phyloP scores from a whole-genome alignment of 2,797 vertebrate species.

The Oryzias sinensis region DNA sequence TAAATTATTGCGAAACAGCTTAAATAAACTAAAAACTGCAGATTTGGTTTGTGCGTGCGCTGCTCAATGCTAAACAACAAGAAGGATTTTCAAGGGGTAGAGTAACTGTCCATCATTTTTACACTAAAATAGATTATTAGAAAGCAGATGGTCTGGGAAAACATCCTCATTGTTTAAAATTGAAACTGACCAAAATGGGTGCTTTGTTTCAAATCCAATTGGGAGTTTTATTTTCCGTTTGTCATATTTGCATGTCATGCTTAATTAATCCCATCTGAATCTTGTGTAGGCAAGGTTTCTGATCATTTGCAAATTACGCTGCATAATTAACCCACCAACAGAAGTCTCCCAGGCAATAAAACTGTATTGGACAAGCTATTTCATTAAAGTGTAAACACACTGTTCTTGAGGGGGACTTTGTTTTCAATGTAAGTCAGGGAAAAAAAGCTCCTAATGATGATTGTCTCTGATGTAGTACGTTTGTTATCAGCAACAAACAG shows the following conservation, averaged over 20 bases:
- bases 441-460: constrained; percentile 52
- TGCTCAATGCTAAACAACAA: constrained; percentile 36
- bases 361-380: constrained; percentile 45
- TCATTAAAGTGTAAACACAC: constrained; percentile 54
- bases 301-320: constrained; percentile 64
- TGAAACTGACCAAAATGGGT: constrained; percentile 17
- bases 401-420: constrained; percentile 32
- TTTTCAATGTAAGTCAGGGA: constrained; percentile 44
- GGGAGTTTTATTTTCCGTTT: constrained; percentile 29
- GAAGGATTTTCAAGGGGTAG: constrained; percentile 28
- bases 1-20: too few relatives aligned
- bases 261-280: constrained; percentile 49
- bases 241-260: constrained; percentile 47
- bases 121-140: constrained; percentile 22
- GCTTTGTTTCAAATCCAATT: constrained; percentile 29
- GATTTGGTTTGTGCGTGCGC: too few relatives aligned
- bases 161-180: constrained; percentile 15
- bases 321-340: constrained; percentile 60
- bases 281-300: constrained; percentile 43
- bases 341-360: constrained; percentile 62
- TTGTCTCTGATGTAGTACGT: constrained; percentile 57
- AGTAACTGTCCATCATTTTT: constrained; percentile 27
- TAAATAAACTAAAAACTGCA: too few relatives aligned
- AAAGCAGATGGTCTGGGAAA: constrained; percentile 21
- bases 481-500: constrained; percentile 67